These are phyloP conservation scores for Platysteira castanea DNA, from an alignment of 2,113 vertebrate genomes.

Conservation along the genomic window DNA sequence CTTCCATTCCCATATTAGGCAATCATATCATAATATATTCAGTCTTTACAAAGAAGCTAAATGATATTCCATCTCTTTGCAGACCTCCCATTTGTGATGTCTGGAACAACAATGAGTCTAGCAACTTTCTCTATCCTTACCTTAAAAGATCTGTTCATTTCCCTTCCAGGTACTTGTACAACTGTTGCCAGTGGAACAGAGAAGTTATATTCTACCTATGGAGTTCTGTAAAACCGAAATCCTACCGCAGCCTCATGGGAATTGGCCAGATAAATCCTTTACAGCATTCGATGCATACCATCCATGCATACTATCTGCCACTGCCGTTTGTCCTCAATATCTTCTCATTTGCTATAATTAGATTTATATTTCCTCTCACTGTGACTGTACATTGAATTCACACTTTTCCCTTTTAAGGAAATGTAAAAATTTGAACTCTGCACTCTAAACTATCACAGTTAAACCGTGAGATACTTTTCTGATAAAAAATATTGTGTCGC, in stretches of 20 bases:
- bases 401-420: background rate
- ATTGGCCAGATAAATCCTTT: background rate
- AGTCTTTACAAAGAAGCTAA: background rate
- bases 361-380: background rate
- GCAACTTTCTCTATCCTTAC: background rate
- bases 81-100: background rate
- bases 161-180: background rate
- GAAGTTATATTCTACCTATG: background rate
- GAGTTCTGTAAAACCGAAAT: background rate
- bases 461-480: background rate
- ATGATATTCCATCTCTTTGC: fast-evolving
- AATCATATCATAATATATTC: background rate
- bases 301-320: background rate
- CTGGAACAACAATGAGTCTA: background rate
- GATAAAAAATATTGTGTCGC: background rate
- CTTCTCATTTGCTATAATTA: background rate
- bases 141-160: background rate
- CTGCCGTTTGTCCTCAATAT: background rate
- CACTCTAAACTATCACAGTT: background rate
- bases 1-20: background rate
- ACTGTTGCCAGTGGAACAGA: background rate
- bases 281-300: background rate
- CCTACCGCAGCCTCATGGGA: background rate
- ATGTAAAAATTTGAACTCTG: background rate
- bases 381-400: background rate